Evolutionary conservation across 2,797 vertebrate species (phyloP), one percentile per base, ranked within the genome.

Genomic region (Melanotaenia maccullochi): DNA sequence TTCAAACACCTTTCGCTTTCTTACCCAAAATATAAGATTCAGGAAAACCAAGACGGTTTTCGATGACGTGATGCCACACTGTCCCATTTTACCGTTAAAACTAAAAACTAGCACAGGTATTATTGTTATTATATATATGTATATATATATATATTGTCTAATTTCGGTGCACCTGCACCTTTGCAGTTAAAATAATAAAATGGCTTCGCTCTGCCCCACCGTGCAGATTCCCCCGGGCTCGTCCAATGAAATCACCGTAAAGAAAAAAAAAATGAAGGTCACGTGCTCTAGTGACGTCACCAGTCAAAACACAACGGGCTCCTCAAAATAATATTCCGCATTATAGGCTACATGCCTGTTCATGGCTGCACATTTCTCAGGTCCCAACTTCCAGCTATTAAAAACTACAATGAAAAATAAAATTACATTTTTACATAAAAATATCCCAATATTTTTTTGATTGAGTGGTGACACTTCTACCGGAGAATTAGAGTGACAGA

Each of bases 21-120:
- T 98, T 94, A 98, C 98, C 98, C 98, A 98, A 85, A 99, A 99
- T 82, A 99, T 98, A 68, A 99, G 96, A 85, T 99, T 99, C 68
- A 99, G 96, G 81, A 99, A 99, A 84, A 99, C 96, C 87, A 99
- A 82, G 59, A 99, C 97, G 72, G 98, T 99, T 93, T 99, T 99
- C 59, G 98, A 99, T n/a, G 98, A 99, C 56, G 97, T 99, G 77
- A 99, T 96, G 16, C 97, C 97, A 82, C 98, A 99, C 92, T 98
- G 97, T 30, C 97, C 97, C 98, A 99, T 98, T 55, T 81, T 77
- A 54, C 36, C 68, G 47, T 24, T 32, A 58, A 25, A 18, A 52
- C 11, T 35, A 6, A 62, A 33, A 80, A 51, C 74, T 9, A 56
- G 73, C 84, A 71, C 7, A 35, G 44, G 18, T 22, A n/a, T 11